Percentiles rank a stretch among this genome's conserved stretches.
Conservation (phyloP, 2,888 invertebrate species). For the Agrotis exclamationis region DNA sequence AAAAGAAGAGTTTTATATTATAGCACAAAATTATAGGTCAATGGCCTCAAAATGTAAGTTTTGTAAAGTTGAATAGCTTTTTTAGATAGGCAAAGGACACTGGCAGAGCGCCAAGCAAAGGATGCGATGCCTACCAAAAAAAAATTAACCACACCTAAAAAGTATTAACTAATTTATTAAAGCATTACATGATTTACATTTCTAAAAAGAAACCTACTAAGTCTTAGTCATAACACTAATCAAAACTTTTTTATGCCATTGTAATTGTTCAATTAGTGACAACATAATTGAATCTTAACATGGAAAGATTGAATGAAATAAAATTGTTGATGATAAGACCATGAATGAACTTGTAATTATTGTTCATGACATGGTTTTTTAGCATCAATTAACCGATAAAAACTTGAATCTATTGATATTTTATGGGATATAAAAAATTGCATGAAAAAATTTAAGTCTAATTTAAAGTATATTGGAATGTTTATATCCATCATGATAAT, state of each 20-base stretch:
- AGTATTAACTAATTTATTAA: neutral
- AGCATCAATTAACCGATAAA: neutral
- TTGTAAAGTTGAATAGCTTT: conserved; percentile 18
- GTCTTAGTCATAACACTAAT: neutral
- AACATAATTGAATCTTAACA: conserved; percentile 5
- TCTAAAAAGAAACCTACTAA: neutral
- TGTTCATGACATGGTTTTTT: conserved; percentile 22
- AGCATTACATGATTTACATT: neutral
- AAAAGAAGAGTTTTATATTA: too few species aligned
- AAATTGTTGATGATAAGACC: neutral
- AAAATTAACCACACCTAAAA: neutral
- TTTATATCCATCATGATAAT: too few species aligned
- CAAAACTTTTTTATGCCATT: neutral
- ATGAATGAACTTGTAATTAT: conserved; percentile 17
- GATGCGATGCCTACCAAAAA: neutral
- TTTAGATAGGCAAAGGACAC: conserved; percentile 6
- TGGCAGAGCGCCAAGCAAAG: conserved; percentile 25
- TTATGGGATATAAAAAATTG: neutral
- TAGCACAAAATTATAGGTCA: conserved; percentile 12
- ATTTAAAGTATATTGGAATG: neutral
- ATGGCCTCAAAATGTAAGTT: conserved; percentile 17
- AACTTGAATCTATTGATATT: neutral
- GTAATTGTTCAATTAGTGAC: conserved; percentile 4
- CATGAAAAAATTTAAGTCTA: neutral
- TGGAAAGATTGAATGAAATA: conserved; percentile 6